phyloP scores from a whole-genome alignment of 2,113 vertebrate species.

The Sorex araneus region DNA sequence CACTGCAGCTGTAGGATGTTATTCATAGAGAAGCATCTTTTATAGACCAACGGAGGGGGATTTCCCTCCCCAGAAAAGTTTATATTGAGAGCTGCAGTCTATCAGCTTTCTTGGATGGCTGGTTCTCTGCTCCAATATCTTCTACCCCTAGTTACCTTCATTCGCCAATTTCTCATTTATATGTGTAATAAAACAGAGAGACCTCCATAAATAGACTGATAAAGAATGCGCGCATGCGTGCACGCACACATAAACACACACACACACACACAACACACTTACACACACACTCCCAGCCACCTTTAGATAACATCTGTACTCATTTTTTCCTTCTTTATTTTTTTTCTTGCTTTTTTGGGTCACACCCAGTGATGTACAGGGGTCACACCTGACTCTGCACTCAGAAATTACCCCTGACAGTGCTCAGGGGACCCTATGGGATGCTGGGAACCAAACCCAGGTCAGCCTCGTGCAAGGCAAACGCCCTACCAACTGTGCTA shows the following conservation, averaged over 20 bases:
- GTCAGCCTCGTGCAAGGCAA: too few relatives aligned
- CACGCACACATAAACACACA: neutral
- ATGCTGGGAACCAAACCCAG: too few relatives aligned
- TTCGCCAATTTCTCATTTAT: constrained; percentile 25
- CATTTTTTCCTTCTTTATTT: too few relatives aligned
- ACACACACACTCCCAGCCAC: neutral
- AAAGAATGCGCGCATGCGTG: neutral
- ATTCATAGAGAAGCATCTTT: neutral
- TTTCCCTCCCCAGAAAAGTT: neutral
- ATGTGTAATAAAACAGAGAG: constrained; percentile 5
- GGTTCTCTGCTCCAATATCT: neutral
- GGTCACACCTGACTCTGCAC: too few relatives aligned
- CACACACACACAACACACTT: neutral
- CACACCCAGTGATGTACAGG: too few relatives aligned
- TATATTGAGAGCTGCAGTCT: neutral
- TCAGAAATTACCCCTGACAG: too few relatives aligned
- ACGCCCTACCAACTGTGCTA: too few relatives aligned
- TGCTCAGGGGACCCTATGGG: too few relatives aligned
- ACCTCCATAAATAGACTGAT: neutral
- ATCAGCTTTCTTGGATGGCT: neutral
- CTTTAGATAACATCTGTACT: neutral
- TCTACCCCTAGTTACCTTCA: neutral
- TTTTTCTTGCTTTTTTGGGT: too few relatives aligned
- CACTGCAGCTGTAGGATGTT: neutral
- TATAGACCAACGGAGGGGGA: neutral